Evolutionary conservation across 2,797 vertebrate species (phyloP).

Genomic region (Melanotaenia parkinsoni): DNA sequence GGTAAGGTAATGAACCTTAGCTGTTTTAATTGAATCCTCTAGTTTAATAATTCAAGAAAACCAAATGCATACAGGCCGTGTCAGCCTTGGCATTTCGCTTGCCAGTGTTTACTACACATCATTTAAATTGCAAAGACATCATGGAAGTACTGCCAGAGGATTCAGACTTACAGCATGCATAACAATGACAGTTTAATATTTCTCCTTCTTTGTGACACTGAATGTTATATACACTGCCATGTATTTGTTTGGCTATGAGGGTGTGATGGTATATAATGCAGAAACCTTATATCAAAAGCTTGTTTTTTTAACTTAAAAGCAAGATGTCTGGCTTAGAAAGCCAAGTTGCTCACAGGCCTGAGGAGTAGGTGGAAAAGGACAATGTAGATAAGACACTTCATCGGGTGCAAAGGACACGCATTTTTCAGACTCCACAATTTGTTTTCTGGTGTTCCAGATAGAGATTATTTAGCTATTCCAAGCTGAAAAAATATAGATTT

Average conservation of each 20-base stretch:
- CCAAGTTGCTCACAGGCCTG: slow-evolving; percentile 31
- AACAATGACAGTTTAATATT: slow-evolving; percentile 8
- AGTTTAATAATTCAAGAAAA: slow-evolving; percentile 40
- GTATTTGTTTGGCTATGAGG: slow-evolving; percentile 29
- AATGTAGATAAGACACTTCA: slow-evolving; percentile 33
- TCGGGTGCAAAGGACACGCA: slow-evolving; percentile 41
- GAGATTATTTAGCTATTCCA: slow-evolving; percentile 11
- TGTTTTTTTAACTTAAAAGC: slow-evolving; percentile 24
- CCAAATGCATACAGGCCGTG: slow-evolving; percentile 10
- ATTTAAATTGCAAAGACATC: slow-evolving; percentile 9
- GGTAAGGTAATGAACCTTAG: slow-evolving; percentile 14
- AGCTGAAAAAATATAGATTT: background rate
- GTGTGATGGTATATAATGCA: slow-evolving; percentile 22
- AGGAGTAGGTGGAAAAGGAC: slow-evolving; percentile 33
- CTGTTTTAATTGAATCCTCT: slow-evolving; percentile 17
- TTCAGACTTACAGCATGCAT: background rate
- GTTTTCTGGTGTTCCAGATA: slow-evolving; percentile 19
- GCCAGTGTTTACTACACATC: background rate
- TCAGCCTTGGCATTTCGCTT: slow-evolving; percentile 31
- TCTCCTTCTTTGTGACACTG: slow-evolving; percentile 43
- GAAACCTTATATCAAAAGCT: slow-evolving; percentile 17
- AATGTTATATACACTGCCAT: slow-evolving; percentile 10
- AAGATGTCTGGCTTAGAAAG: slow-evolving; percentile 49
- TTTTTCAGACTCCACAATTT: slow-evolving; percentile 32
- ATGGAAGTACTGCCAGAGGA: slow-evolving; percentile 10